phyloP scores from a whole-genome alignment of 2,113 vertebrate species.

The Microcebus murinus region DNA sequence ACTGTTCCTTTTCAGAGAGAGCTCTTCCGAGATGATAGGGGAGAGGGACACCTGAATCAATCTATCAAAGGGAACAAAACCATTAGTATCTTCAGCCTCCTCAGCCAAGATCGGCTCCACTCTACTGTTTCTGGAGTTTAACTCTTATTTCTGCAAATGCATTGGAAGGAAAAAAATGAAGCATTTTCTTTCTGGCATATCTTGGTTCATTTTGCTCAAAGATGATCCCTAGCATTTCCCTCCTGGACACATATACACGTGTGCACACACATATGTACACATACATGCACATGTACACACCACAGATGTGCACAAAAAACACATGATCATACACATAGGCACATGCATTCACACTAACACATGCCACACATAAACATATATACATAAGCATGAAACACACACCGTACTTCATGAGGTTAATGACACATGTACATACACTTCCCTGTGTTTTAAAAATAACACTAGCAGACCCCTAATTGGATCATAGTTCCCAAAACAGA shows the following conservation, averaged over 20 bases:
- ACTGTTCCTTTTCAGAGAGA: slow-evolving; percentile 74
- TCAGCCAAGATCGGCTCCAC: slow-evolving; percentile 74
- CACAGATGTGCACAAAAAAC: background rate
- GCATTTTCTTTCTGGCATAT: slow-evolving; percentile 26
- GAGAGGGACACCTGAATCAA: slow-evolving; percentile 77
- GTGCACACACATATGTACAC: background rate
- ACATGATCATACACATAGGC: background rate
- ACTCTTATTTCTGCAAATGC: slow-evolving; percentile 56
- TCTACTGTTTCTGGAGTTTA: slow-evolving; percentile 62
- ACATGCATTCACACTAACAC: no score
- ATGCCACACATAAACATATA: background rate
- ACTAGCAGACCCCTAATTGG: background rate
- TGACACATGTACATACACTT: background rate
- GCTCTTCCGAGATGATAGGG: slow-evolving; percentile 59
- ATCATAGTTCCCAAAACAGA: background rate
- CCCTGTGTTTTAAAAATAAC: slow-evolving; percentile 4
- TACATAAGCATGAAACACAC: background rate
- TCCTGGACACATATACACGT: background rate
- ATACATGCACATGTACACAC: background rate
- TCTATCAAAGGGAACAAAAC: slow-evolving; percentile 66
- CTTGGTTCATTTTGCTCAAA: slow-evolving; percentile 37
- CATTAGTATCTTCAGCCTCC: slow-evolving; percentile 68
- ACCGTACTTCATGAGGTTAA: background rate
- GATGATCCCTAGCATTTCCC: background rate
- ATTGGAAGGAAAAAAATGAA: background rate